Conservation (phyloP, 2,888 invertebrate genomes). For the Biston betularia region DNA sequence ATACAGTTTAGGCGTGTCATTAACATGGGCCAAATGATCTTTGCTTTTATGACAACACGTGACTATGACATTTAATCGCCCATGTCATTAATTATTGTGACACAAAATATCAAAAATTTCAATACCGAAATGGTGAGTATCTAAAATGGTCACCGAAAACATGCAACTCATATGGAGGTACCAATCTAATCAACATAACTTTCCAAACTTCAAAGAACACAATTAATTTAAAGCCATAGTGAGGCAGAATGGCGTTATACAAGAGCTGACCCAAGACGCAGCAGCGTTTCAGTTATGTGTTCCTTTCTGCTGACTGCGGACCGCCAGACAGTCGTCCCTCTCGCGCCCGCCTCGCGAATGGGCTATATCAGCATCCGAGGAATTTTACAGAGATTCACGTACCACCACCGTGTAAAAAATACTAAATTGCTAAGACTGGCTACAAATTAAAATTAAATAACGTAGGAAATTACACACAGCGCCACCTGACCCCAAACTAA, state of each 20-base stretch:
- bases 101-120: background rate
- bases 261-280: slow-evolving; percentile 55
- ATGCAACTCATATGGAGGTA: background rate
- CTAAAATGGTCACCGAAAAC: background rate
- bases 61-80: background rate
- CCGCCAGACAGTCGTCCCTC: slow-evolving; percentile 78
- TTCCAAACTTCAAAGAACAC: slow-evolving; percentile 29
- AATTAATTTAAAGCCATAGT: slow-evolving; percentile 29
- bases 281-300: slow-evolving; percentile 72
- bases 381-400: slow-evolving; percentile 64
- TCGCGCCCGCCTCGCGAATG: slow-evolving; percentile 75
- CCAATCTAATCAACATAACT: slow-evolving; percentile 32
- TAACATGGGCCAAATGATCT: no score
- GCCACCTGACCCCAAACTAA: no score
- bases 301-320: slow-evolving; percentile 83
- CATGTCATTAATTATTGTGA: background rate
- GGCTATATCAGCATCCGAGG: slow-evolving; percentile 74
- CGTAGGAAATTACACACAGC: no score
- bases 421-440: no score
- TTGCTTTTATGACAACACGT: background rate
- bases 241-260: slow-evolving; percentile 44
- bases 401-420: background rate
- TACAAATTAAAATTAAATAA: no score
- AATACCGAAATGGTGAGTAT: background rate
- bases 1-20: no score